Base-by-base conservation (phyloP, 2,888 invertebrate genomes). In the Oasisia sp. region DNA sequence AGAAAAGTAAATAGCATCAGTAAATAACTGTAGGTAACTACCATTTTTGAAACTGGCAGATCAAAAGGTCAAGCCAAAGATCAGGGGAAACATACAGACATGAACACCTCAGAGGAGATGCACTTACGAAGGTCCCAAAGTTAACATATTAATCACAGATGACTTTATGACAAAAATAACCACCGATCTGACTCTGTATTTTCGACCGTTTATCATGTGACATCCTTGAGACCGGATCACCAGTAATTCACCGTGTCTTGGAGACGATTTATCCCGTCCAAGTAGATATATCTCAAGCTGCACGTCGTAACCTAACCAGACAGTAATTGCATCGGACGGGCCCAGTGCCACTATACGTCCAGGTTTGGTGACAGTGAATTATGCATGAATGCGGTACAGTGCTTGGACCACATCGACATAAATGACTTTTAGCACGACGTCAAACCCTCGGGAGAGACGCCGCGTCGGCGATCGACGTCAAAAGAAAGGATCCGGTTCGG, bases 351-450 rank as follows among this genome's bases (percentile, higher is more conserved):
- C 27, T 7, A 74, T 7, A 74, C 74, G 7, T 74, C 74, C 74
- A 74, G n/a, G 74, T 74, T 27, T 74, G 74, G 74, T 27, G 74
- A 74, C 74, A n/a, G 74, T 74, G 74, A 74, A 74, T 74, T 74
- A 74, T 74, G 74, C 27, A 74, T 74, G 74, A 74, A 27, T 74
- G 74, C 74, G 0, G 74, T 74, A 27, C 74, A 74, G 74, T 74
- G 74, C n/a, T 74, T 27, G 7, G 74, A 74, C n/a, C 74, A 5
- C 74, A 74, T 74, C 74, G 1, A 19, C 74, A 74, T 74, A 74
- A 74, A 74, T 74, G 74, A 74, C 74, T 74, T 74, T 74, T 74
- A 74, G 74, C 74, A 5, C 74, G 7, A 27, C 7, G 74, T 27
- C 14, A 2, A n/a, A 74, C 74, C 7, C 74, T 74, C 74, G 5